A percentile compares a stretch with the other conserved stretches of the same genome.
These are phyloP conservation scores for Poeciliopsis presidionis DNA, from an alignment of 2,797 vertebrate genomes.

Conservation along the genomic window DNA sequence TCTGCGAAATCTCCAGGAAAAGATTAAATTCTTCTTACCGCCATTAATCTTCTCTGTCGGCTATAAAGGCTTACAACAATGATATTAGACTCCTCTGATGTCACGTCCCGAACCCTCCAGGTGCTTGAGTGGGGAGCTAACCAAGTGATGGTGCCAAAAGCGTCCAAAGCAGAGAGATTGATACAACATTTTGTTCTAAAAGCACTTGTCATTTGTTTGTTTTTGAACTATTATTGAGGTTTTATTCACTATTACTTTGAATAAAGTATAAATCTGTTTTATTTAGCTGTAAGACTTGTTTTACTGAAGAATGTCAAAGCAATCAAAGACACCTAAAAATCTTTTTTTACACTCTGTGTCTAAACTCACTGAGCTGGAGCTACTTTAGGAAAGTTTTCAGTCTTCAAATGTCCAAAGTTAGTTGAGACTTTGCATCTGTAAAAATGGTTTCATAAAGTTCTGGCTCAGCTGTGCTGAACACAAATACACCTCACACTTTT, in stretches of 20 bases:
- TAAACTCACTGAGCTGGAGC: not conserved
- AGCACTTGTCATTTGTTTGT: not conserved
- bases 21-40: constrained; percentile 52
- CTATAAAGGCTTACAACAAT: constrained; percentile 35
- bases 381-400: not conserved
- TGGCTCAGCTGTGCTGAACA: not conserved
- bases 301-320: not conserved
- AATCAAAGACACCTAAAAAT: not conserved
- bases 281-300: not conserved
- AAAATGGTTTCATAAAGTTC: not conserved
- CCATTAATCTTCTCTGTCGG: constrained; percentile 51
- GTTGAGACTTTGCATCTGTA: not conserved
- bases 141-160: not conserved
- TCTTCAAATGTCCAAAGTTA: too few species aligned
- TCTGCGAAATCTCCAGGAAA: constrained; percentile 38
- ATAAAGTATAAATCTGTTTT: not conserved
- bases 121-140: constrained; percentile 6
- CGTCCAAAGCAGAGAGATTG: not conserved
- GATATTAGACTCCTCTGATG: constrained; percentile 36
- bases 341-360: not conserved
- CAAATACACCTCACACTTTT: not conserved
- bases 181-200: not conserved
- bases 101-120: constrained; percentile 22
- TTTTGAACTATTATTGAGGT: not conserved
- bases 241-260: not conserved